phyloP scores from a whole-genome alignment of 2,888 invertebrate genomes.

The Athalia cordata region DNA sequence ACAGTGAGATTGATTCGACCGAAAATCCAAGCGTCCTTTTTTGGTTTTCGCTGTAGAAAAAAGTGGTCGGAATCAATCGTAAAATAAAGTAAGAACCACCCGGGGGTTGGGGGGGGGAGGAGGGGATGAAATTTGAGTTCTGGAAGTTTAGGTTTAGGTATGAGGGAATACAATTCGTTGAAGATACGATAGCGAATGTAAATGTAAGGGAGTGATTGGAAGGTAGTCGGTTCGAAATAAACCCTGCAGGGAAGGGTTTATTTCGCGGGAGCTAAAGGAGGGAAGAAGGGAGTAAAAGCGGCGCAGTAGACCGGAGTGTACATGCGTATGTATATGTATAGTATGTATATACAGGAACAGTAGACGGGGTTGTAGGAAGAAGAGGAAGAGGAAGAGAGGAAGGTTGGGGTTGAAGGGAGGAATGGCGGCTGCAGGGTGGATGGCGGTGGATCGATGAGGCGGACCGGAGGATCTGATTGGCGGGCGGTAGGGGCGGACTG shows the following conservation, averaged over 20 bases:
- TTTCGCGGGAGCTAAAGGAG: slow-evolving; percentile 41
- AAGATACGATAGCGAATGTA: neutral
- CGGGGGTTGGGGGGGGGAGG: too few species aligned
- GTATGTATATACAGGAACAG: slow-evolving; percentile 34
- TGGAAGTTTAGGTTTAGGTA: too few species aligned
- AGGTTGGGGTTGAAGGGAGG: slow-evolving; percentile 58
- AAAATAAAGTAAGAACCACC: too few species aligned
- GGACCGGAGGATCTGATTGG: slow-evolving; percentile 67
- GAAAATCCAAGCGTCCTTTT: too few species aligned
- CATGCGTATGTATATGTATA: slow-evolving; percentile 7
- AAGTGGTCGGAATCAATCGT: too few species aligned
- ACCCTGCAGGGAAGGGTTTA: slow-evolving; percentile 48
- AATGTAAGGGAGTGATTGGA: too few species aligned
- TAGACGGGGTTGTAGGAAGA: slow-evolving; percentile 49
- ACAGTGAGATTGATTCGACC: too few species aligned
- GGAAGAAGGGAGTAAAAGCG: neutral
- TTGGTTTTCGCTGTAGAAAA: too few species aligned
- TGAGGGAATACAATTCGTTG: too few species aligned
- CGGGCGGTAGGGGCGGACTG: slow-evolving; percentile 70
- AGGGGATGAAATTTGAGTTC: too few species aligned
- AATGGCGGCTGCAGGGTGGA: slow-evolving; percentile 63
- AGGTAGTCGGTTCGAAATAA: neutral
- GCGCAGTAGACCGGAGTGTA: slow-evolving; percentile 25
- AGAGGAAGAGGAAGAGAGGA: slow-evolving; percentile 55
- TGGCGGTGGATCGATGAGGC: slow-evolving; percentile 59